Conservation (phyloP, 2,888 invertebrate genomes). For the Melanchra persicariae region DNA sequence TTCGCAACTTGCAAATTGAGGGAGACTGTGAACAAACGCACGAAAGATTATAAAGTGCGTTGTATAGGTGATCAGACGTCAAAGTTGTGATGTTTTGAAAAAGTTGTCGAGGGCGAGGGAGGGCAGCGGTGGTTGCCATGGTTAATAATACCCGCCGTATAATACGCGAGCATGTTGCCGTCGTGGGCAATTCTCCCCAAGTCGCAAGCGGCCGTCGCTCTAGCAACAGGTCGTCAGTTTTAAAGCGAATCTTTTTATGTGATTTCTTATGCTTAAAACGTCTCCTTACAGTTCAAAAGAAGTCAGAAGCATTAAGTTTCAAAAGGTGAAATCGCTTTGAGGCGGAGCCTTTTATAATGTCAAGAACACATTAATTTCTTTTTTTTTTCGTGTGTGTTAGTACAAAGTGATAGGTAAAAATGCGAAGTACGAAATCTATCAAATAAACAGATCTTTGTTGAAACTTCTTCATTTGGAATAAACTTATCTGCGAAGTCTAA, state of each 20-base stretch:
- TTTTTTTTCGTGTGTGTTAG: constrained; percentile 48
- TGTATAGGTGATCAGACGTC: constrained; percentile 88
- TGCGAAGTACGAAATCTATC: constrained; percentile 16
- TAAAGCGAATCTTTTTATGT: constrained; percentile 77
- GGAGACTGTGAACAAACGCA: constrained; percentile 82
- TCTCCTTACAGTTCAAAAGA: constrained; percentile 71
- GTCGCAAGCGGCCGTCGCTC: constrained; percentile 72
- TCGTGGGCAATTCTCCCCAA: constrained; percentile 72
- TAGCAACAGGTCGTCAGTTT: constrained; percentile 84
- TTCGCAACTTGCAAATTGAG: constrained; percentile 86
- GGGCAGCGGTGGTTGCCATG: constrained; percentile 83
- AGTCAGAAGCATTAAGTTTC: constrained; percentile 73
- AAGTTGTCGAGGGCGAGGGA: constrained; percentile 82
- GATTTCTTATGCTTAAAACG: constrained; percentile 75
- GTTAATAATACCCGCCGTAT: constrained; percentile 85
- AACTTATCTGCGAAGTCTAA: not conserved
- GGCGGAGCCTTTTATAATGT: constrained; percentile 66
- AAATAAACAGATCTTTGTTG: constrained; percentile 2
- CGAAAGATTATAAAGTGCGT: constrained; percentile 86
- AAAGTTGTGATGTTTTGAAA: constrained; percentile 85
- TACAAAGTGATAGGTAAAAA: constrained; percentile 41
- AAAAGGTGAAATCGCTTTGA: constrained; percentile 75
- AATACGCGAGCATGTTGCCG: constrained; percentile 76
- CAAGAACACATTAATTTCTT: constrained; percentile 61
- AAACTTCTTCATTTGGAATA: not conserved